A percentile compares a stretch with the other conserved stretches of the same genome.
These are phyloP conservation scores for Pyralis farinalis DNA, from an alignment of 2,888 invertebrate species.

Conservation along the genomic window DNA sequence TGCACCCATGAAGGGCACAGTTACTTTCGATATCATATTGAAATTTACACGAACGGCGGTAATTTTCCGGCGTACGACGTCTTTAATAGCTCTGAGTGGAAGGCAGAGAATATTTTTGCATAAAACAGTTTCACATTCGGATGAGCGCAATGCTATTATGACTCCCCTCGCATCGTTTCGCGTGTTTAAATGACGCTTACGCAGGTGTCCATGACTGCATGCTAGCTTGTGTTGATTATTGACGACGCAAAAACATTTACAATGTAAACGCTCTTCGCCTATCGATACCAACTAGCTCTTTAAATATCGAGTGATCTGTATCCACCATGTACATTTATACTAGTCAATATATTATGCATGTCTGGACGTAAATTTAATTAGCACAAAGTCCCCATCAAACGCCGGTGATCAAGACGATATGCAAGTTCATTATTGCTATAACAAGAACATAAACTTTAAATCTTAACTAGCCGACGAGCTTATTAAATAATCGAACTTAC, in stretches of 20 bases:
- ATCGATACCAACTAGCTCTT: not conserved
- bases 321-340: not conserved
- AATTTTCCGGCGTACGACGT: constrained; percentile 72
- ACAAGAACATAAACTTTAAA: constrained; percentile 28
- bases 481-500: constrained; percentile 61
- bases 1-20: constrained; percentile 46
- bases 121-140: constrained; percentile 54
- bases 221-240: constrained; percentile 8
- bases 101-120: constrained; percentile 59
- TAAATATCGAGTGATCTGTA: not conserved
- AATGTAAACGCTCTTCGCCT: not conserved
- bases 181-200: constrained; percentile 43
- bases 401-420: constrained; percentile 23
- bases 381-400: constrained; percentile 35
- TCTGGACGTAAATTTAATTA: constrained; percentile 5
- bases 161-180: constrained; percentile 43
- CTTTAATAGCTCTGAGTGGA: constrained; percentile 59
- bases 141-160: constrained; percentile 30
- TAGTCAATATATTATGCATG: not conserved
- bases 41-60: constrained; percentile 70
- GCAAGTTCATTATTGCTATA: constrained; percentile 32
- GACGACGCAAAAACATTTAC: not conserved
- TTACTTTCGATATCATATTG: constrained; percentile 65
- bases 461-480: constrained; percentile 45
- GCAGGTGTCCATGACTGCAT: constrained; percentile 32